Evolutionary conservation across 2,888 invertebrate genomes (phyloP).

Genomic region (Dolichomitus sp.): DNA sequence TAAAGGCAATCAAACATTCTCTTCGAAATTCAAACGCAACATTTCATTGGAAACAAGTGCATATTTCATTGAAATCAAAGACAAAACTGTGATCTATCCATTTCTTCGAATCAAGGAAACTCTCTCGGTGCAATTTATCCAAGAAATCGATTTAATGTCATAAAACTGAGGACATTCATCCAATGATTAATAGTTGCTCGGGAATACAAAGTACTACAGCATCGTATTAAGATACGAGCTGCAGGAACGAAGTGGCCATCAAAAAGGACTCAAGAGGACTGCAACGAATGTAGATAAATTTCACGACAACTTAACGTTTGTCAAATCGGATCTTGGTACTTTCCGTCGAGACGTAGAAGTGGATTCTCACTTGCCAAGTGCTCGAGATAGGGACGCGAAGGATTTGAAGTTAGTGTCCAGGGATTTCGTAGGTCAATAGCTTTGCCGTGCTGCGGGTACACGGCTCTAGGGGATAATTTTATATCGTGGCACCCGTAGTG

Average conservation of each 20-base stretch:
- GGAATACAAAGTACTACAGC: neutral
- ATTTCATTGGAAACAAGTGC: no score
- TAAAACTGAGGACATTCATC: neutral
- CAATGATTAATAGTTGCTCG: constrained; percentile 2
- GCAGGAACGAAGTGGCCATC: neutral
- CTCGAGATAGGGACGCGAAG: neutral
- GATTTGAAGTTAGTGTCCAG: constrained; percentile 41
- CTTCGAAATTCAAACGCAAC: no score
- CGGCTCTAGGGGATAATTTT: constrained; percentile 60
- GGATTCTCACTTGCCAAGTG: constrained; percentile 13
- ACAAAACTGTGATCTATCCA: no score
- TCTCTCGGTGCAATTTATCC: neutral
- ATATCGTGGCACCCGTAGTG: constrained; percentile 52
- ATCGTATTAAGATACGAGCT: neutral
- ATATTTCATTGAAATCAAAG: no score
- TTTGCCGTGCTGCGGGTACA: constrained; percentile 6
- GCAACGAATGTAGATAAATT: constrained; percentile 36
- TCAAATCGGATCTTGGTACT: constrained; percentile 28
- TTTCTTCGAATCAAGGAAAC: no score
- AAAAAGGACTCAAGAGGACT: neutral
- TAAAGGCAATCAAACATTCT: no score
- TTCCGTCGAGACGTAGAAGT: constrained; percentile 23
- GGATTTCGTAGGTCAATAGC: constrained; percentile 47
- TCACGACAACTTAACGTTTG: constrained; percentile 36
- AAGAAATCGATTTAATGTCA: neutral